These are phyloP conservation scores for Poeciliopsis occidentalis DNA, from an alignment of 2,113 vertebrate species.

Conservation along the genomic window DNA sequence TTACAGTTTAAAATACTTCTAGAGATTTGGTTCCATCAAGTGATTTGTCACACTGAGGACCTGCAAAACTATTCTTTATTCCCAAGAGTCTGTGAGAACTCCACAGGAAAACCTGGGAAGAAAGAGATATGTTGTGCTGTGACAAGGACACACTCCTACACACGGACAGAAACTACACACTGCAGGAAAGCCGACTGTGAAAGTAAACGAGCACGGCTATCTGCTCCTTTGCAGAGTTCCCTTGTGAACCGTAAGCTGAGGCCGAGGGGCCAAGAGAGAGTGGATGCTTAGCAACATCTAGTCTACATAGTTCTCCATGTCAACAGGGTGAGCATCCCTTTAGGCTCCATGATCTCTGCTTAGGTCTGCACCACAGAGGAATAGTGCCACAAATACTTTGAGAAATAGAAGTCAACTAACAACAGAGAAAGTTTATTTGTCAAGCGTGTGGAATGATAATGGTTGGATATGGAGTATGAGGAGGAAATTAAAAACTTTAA, in stretches of 20 bases:
- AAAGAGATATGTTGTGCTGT: conserved; percentile 7
- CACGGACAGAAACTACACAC: conserved; percentile 26
- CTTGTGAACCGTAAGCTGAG: conserved; percentile 44
- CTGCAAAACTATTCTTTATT: conserved; percentile 56
- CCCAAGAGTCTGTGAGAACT: conserved; percentile 30
- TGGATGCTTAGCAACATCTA: conserved; percentile 76
- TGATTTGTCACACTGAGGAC: conserved; percentile 57
- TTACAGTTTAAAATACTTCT: conserved; percentile 46
- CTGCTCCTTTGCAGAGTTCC: conserved; percentile 43
- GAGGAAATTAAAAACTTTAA: too few species aligned
- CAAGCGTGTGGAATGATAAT: not conserved
- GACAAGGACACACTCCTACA: conserved; percentile 6
- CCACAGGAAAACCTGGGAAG: conserved; percentile 25
- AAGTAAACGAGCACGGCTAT: conserved; percentile 41
- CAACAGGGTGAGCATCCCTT: conserved; percentile 65
- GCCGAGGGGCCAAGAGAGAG: conserved; percentile 37
- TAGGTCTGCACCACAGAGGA: conserved; percentile 12
- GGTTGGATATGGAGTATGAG: not conserved
- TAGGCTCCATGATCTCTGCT: conserved; percentile 37
- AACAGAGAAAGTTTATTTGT: not conserved
- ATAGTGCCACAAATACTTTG: conserved; percentile 18
- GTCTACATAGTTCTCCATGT: conserved; percentile 65
- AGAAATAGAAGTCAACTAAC: not conserved
- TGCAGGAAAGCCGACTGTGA: conserved; percentile 33
- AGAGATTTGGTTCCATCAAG: conserved; percentile 43